Base-by-base conservation (phyloP, 2,888 invertebrate genomes). In the Drosophila flavopinicola region DNA sequence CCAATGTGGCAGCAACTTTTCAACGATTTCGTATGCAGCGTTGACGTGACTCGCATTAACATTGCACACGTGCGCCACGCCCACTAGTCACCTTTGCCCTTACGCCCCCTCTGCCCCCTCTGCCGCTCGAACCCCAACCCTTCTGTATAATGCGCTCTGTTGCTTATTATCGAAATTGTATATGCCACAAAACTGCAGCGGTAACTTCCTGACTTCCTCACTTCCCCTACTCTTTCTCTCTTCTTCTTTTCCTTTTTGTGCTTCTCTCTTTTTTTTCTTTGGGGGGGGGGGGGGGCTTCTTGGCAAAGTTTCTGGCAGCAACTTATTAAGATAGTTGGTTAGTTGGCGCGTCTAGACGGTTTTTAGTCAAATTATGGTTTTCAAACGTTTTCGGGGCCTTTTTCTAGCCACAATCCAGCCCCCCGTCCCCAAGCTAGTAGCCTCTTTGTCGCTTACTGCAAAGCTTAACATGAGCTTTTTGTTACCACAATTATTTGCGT, bases 161-260 rank as follows among this genome's bases (percentile, higher is more conserved):
- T 84, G 83, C 85, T 83, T 83, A 83, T 83, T 83, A 85, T 78
- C 85, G 78, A 83, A 83, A 85, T 83, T 85, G 84, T 84, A 85
- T 83, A 80, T 82, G 78, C 80, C 80, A 71, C 68, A 82, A 66
- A 73, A 64, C 67, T 59, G 66, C 70, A 66, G 70, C 71, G 60
- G 33, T 63, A 76, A 80, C 85, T 82, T 80, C 71, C 85, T 67
- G 63, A 33, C 42, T 51, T 1, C 41, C 15, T 15, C 24, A 17
- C n/a, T 13, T 32, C 10, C 32, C 13, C 3, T 33, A 23, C 1
- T 1, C 30, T 6, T 24, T 11, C 10, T 11, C 11, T 17, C n/a
- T 20, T 17, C 15, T 27, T 23, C 29, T 23, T 33, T 38, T 23
- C 11, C 35, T 7, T 6, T 27, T n/a, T 17, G n/a, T n/a, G n/a